A percentile compares a stretch with the other conserved stretches of the same genome.
Conservation (phyloP, 1,140 invertebrate genomes). For the Caligus rogercresseyi region DNA sequence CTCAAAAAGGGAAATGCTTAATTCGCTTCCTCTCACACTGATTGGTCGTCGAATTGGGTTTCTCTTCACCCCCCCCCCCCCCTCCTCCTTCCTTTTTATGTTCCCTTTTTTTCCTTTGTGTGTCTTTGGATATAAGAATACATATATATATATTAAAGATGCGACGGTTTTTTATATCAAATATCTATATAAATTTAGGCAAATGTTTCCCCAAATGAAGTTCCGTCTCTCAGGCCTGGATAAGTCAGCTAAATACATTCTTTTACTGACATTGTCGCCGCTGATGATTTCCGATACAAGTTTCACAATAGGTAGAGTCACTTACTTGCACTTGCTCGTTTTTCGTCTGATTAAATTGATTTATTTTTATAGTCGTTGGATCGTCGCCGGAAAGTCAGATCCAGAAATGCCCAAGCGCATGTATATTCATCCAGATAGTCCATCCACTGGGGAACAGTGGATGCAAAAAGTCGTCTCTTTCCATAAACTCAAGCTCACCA, state of each 20-base stretch:
- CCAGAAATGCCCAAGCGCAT: conserved; percentile 98
- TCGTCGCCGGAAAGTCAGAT: conserved; percentile 93
- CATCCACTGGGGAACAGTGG: conserved; percentile 96
- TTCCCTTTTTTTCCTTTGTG: too few relatives aligned
- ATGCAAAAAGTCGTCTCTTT: conserved; percentile 99
- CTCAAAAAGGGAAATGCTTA: neutral
- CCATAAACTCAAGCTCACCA: conserved; percentile 95
- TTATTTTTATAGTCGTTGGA: conserved; percentile 54
- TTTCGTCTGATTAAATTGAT: neutral
- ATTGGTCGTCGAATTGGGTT: too few relatives aligned
- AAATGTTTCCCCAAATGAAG: conserved; percentile 96
- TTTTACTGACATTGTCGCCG: conserved; percentile 85
- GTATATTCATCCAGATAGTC: conserved; percentile 97
- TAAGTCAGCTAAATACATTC: conserved; percentile 91
- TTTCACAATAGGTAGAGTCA: conserved; percentile 67
- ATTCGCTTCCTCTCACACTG: too few relatives aligned
- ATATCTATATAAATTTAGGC: too few relatives aligned
- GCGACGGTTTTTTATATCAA: too few relatives aligned
- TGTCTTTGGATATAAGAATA: too few relatives aligned
- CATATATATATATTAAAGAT: too few relatives aligned
- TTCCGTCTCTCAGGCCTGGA: conserved; percentile 85
- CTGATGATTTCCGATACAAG: conserved; percentile 94
- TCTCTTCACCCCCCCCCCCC: too few relatives aligned
- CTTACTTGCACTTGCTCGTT: conserved; percentile 32
- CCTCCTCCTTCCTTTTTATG: too few relatives aligned